Base-by-base conservation (phyloP, 2,113 vertebrate species). In the Sylvietta virens region DNA sequence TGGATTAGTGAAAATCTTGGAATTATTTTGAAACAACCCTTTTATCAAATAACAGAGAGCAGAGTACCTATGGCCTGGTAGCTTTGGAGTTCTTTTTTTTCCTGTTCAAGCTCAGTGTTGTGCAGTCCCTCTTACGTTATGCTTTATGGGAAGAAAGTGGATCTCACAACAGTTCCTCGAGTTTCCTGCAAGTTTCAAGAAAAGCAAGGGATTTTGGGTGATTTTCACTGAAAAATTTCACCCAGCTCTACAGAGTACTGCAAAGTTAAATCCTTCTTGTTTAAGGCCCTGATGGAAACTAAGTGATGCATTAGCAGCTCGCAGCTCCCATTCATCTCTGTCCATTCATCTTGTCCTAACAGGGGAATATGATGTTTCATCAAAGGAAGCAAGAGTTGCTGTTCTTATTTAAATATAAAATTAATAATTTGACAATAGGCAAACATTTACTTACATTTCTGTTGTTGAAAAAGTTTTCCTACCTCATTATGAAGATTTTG, bases 151-250 rank as follows among this genome's bases (percentile, higher is more conserved):
- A 90, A 71, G 24, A 23, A 90, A 57, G 20, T 31, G 15, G 8
- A 51, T 88, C 40, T 86, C 76, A 72, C 13, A 83, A n/a, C 7
- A 20, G 37, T 16, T 72, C 5, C 22, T 92, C 0, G 0, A 1
- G 11, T 77, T 88, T 94, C 58, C 37, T 65, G 5, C 6, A 57
- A 6, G 0, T 67, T 88, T 88, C 54, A 70, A 62, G 23, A 50
- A 70, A 13, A 90, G 6, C 37, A 45, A 81, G n/a, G 42, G 13
- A 27, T n/a, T 72, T 58, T 84, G 56, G 15, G 24, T 39, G 15
- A 44, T 60, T 61, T 44, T 58, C 35, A 42, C 13, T 39, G 28
- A 48, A 78, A 89, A 90, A 7, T 1, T 47, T 78, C 13, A 13
- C 28, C 27, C 19, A 73, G 44, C 8, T 76, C 60, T 56, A 45